A percentile compares a stretch with the other conserved stretches of the same genome.
These are phyloP conservation scores for Rhadina sibilatrix DNA, from an alignment of 2,113 vertebrate species.

Conservation along the genomic window DNA sequence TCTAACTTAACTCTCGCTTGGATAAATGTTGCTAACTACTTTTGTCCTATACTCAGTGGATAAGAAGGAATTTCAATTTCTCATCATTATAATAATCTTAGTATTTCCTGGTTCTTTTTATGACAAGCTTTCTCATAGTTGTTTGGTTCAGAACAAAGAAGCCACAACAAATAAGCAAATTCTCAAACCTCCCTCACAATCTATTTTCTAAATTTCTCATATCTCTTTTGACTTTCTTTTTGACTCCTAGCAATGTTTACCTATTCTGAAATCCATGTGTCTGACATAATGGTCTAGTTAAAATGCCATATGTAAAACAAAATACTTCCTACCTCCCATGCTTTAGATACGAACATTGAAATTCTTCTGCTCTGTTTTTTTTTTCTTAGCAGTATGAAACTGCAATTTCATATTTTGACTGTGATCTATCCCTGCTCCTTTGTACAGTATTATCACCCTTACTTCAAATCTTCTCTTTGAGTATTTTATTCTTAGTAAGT, in stretches of 20 bases:
- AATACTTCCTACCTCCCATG: background rate
- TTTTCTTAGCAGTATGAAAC: background rate
- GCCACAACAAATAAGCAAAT: background rate
- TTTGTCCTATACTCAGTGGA: background rate
- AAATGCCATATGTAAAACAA: background rate
- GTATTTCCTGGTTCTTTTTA: background rate
- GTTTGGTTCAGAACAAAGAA: background rate
- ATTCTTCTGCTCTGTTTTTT: background rate
- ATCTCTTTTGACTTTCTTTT: background rate
- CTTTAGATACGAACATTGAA: background rate
- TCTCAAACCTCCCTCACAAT: background rate
- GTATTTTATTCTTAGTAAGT: background rate
- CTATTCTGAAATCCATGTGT: background rate
- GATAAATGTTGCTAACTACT: background rate
- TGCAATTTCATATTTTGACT: background rate
- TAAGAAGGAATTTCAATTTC: background rate
- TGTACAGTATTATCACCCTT: background rate
- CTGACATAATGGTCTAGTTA: background rate
- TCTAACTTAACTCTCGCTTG: slow-evolving; percentile 10
- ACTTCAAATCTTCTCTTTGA: background rate
- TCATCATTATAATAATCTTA: background rate
- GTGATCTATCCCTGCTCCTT: background rate
- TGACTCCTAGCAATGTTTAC: background rate
- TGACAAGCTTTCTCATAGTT: background rate
- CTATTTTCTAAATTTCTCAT: background rate